phyloP scores from a whole-genome alignment of 2,888 invertebrate species.

The Podabrus alpinus region DNA sequence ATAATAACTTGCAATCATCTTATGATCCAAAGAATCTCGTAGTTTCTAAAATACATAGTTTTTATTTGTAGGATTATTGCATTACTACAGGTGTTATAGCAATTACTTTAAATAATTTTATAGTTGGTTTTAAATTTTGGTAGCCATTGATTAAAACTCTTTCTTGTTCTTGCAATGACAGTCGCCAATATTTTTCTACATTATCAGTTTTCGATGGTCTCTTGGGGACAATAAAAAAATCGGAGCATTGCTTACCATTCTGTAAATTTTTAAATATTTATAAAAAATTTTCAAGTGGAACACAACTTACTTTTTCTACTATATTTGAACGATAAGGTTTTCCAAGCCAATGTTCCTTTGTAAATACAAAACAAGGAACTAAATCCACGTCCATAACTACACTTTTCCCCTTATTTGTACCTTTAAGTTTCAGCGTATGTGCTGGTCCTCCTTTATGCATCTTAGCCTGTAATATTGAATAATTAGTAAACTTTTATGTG shows the following conservation, averaged over 20 bases:
- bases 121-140: constrained; percentile 45
- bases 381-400: constrained; percentile 58
- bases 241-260: constrained; percentile 22
- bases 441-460: constrained; percentile 61
- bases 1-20: constrained; percentile 54
- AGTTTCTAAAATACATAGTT: constrained; percentile 49
- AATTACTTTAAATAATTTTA: constrained; percentile 48
- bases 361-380: constrained; percentile 48
- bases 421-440: constrained; percentile 57
- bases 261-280: background rate
- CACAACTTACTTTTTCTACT: background rate
- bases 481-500: background rate
- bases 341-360: constrained; percentile 42
- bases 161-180: constrained; percentile 55
- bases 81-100: background rate
- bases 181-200: constrained; percentile 46
- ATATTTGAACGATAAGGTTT: constrained; percentile 35
- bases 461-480: constrained; percentile 45
- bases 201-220: constrained; percentile 31
- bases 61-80: background rate
- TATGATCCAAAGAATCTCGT: constrained; percentile 48
- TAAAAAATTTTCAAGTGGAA: background rate
- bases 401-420: constrained; percentile 29
- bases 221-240: constrained; percentile 47
- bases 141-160: constrained; percentile 42